A percentile compares a stretch with the other conserved stretches of the same genome.
Evolutionary conservation across 2,113 vertebrate species (phyloP).

Genomic region (Nibea albiflora): DNA sequence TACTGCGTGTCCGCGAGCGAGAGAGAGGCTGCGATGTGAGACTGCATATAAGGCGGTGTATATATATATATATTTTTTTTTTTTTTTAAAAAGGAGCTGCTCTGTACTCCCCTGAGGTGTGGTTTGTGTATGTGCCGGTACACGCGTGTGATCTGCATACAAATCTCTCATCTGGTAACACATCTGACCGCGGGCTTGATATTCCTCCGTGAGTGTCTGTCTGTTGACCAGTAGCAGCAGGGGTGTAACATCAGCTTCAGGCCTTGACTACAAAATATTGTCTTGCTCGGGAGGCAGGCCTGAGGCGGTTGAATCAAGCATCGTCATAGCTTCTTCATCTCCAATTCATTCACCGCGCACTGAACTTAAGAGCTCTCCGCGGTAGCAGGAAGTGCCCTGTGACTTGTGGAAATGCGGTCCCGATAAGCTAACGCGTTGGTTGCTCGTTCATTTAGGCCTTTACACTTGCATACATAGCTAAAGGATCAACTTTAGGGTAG

Average conservation of each 20-base stretch:
- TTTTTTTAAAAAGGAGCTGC: constrained; percentile 52
- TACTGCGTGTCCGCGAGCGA: constrained; percentile 17
- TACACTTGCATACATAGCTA: background rate
- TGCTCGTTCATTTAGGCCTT: constrained; percentile 37
- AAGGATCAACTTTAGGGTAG: too few species aligned
- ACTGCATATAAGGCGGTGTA: constrained; percentile 50
- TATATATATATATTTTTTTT: constrained; percentile 11
- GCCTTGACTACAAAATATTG: constrained; percentile 42
- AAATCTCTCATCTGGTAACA: constrained; percentile 50
- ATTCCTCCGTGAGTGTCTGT: constrained; percentile 32
- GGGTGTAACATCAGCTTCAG: constrained; percentile 33
- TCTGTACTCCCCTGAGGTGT: constrained; percentile 45
- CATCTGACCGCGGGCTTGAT: constrained; percentile 51
- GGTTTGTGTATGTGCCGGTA: constrained; percentile 29
- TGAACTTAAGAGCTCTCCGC: constrained; percentile 56
- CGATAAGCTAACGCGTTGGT: constrained; percentile 19
- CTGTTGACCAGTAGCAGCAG: constrained; percentile 31
- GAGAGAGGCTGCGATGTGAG: constrained; percentile 38
- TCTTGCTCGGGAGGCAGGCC: constrained; percentile 59
- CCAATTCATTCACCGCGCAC: constrained; percentile 33
- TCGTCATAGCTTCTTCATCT: constrained; percentile 60
- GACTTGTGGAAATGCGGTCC: constrained; percentile 32
- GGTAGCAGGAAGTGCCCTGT: constrained; percentile 20
- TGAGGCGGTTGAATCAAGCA: constrained; percentile 54
- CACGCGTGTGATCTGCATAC: constrained; percentile 51